phyloP scores from a whole-genome alignment of 1,140 invertebrate species.

The Antheraea mylitta region DNA sequence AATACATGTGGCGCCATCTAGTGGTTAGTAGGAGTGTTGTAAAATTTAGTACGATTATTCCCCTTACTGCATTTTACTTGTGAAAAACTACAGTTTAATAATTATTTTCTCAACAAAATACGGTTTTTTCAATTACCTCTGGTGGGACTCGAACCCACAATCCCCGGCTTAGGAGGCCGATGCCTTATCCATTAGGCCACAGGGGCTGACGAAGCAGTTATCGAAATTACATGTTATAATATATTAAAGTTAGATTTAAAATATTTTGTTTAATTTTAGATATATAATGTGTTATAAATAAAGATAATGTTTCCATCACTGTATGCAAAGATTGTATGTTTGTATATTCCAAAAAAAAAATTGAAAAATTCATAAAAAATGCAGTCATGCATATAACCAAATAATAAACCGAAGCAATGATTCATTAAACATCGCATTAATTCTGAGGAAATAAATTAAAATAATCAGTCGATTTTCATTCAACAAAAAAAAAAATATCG shows the following conservation, averaged over 20 bases:
- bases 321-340: too few relatives aligned
- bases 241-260: not conserved
- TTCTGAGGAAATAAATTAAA: too few relatives aligned
- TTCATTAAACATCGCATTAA: too few relatives aligned
- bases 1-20: slow-evolving; percentile 22
- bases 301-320: too few relatives aligned
- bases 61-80: not conserved
- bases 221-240: slow-evolving; percentile 15
- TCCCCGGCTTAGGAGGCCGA: slow-evolving; percentile 55
- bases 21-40: slow-evolving; percentile 9
- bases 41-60: too few relatives aligned
- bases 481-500: too few relatives aligned
- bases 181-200: slow-evolving; percentile 57
- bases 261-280: slow-evolving; percentile 13
- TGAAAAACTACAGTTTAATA: not conserved
- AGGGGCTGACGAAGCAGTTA: slow-evolving; percentile 24
- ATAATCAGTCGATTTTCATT: too few relatives aligned
- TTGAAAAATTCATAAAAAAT: too few relatives aligned
- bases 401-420: too few relatives aligned
- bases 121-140: slow-evolving; percentile 27
- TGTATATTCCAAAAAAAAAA: too few relatives aligned
- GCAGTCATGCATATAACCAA: too few relatives aligned
- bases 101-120: not conserved
- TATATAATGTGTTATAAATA: too few relatives aligned
- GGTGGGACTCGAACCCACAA: slow-evolving; percentile 55